Conservation (phyloP, 2,113 vertebrate genomes). For the Saimiri boliviensis region DNA sequence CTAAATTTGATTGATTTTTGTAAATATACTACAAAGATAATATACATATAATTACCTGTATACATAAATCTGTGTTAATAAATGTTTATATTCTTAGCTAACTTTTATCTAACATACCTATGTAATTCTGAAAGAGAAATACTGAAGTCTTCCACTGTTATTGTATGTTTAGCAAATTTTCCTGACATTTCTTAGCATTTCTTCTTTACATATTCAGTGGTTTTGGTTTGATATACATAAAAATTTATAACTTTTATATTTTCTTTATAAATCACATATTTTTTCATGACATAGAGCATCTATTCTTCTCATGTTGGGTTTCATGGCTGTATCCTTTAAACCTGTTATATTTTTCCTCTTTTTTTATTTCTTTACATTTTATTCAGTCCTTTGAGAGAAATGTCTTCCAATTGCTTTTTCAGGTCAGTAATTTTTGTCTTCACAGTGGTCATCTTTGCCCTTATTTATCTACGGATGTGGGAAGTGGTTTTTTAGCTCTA, state of each 20-base stretch:
- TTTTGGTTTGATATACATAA: background rate
- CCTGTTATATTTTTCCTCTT: background rate
- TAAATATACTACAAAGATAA: background rate
- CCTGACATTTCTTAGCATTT: background rate
- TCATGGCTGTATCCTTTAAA: background rate
- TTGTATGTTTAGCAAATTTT: background rate
- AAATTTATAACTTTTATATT: background rate
- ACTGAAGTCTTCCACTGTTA: background rate
- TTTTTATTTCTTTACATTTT: slow-evolving; percentile 18
- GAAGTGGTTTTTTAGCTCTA: background rate
- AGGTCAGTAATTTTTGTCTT: slow-evolving; percentile 20
- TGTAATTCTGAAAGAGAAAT: background rate
- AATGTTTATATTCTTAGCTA: background rate
- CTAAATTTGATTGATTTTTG: background rate
- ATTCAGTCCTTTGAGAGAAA: background rate
- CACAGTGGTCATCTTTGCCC: background rate
- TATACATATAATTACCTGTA: background rate
- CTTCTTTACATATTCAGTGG: background rate
- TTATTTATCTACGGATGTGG: background rate
- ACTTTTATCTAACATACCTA: background rate
- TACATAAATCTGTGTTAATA: background rate
- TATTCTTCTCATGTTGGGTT: background rate
- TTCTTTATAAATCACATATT: background rate
- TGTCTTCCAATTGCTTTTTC: slow-evolving; percentile 18
- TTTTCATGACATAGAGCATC: background rate